Conservation (phyloP, 2,888 invertebrate species). For the Hedya salicella region DNA sequence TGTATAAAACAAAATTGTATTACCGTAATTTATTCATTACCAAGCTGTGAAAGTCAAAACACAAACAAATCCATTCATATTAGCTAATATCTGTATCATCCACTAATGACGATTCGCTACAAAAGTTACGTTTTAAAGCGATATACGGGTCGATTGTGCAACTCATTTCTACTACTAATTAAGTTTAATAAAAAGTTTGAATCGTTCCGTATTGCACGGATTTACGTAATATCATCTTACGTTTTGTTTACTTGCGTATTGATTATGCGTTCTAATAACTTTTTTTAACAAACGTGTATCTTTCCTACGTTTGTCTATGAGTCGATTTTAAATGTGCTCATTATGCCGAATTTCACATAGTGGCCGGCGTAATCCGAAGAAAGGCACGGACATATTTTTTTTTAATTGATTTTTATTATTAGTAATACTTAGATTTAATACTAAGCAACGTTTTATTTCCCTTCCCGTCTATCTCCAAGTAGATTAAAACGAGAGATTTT, state of each 20-base stretch:
- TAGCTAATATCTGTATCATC: conserved; percentile 17
- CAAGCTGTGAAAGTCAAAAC: conserved; percentile 17
- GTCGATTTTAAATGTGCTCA: no score
- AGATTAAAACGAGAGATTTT: no score
- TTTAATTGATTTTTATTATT: no score
- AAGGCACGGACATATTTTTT: no score
- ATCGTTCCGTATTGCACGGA: conserved; percentile 20
- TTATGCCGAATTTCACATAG: no score
- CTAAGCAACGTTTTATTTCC: no score
- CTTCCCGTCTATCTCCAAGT: no score
- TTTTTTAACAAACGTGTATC: not conserved
- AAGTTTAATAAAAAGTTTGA: conserved; percentile 23
- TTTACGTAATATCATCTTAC: conserved; percentile 23
- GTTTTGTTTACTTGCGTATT: conserved; percentile 12
- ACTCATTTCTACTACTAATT: conserved; percentile 28
- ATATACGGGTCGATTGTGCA: conserved; percentile 12
- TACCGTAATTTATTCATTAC: not conserved
- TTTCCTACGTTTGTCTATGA: no score
- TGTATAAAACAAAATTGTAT: no score
- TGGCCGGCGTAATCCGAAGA: no score
- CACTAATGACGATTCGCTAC: conserved; percentile 14
- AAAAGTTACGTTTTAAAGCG: conserved; percentile 15
- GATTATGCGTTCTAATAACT: conserved; percentile 1
- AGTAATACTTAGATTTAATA: no score
- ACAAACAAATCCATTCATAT: not conserved